Base-by-base conservation (phyloP, 2,888 invertebrate genomes). In the Cacoxenus indagator region DNA sequence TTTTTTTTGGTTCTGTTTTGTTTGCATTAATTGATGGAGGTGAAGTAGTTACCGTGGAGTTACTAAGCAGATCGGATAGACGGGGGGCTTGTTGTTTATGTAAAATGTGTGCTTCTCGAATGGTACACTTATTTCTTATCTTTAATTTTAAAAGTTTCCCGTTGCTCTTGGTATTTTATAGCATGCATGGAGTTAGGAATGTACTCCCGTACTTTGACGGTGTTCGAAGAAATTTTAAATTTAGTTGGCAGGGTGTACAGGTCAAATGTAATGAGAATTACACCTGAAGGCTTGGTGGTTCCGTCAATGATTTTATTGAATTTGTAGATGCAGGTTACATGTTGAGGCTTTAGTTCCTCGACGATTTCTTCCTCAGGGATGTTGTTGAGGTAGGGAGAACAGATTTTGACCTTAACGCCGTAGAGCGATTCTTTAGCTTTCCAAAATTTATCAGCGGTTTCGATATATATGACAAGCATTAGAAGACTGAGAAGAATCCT, bases 291-390 rank as follows among this genome's bases (percentile, higher is more conserved):
- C 48, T 27, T 57, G 8, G 27, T 9, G 3, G 8, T 57, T 9
- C 55, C 59, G n/a, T 59, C 59, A 5, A 17, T 1, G 14, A 54
- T 27, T 62, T 64, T 37, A 4, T 22, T 68, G 5, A 68, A 68
- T 22, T 68, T 65, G 27, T 51, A 68, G 1, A 68, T 57, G 6
- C 46, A 62, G 4, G 59, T 55, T n/a, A 68, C 64, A 6, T 55
- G 64, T 48, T 65, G 68, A 1, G 46, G 4, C 19, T 31, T 64
- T 31, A 68, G 48, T 64, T 65, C 65, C 2, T 24, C n/a, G 1
- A 65, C 11, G 9, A 46, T 68, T 45, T 68, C 59, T 1, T 59
- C 29, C n/a, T 65, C 68, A 4, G 65, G 65, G 9, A 65, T n/a
- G 22, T 68, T 65, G 9, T 37, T 48, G 6, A 65, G 61, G 14